phyloP scores from a whole-genome alignment of 2,888 invertebrate species.

The Drosophila kuntzei region DNA sequence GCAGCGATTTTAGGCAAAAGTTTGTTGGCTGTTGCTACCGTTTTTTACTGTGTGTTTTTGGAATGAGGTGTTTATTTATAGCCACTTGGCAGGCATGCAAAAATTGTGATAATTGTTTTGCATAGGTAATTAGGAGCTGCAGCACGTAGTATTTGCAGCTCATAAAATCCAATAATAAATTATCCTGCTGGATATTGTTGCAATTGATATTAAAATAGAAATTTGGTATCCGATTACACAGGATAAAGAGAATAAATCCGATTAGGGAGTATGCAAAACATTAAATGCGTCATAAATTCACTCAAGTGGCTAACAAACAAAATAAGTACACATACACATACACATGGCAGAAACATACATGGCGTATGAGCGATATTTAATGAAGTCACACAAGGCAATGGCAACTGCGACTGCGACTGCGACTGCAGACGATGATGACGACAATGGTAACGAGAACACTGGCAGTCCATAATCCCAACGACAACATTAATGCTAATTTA shows the following conservation, averaged over 20 bases:
- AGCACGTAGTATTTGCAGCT: constrained; percentile 40
- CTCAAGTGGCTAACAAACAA: constrained; percentile 39
- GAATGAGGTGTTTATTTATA: constrained; percentile 58
- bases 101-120: constrained; percentile 50
- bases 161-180: constrained; percentile 43
- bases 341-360: constrained; percentile 21
- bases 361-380: constrained; percentile 72
- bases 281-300: constrained; percentile 57
- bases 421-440: constrained; percentile 41
- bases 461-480: constrained; percentile 52
- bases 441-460: constrained; percentile 37
- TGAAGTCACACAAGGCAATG: constrained; percentile 53
- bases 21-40: constrained; percentile 24
- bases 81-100: constrained; percentile 43
- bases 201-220: constrained; percentile 49
- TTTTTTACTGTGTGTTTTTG: constrained; percentile 2
- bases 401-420: background rate
- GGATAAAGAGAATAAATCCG: constrained; percentile 5
- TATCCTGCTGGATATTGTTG: constrained; percentile 24
- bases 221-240: constrained; percentile 25
- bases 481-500: constrained; percentile 72
- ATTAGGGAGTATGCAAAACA: constrained; percentile 34
- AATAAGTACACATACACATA: background rate
- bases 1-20: constrained; percentile 46
- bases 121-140: constrained; percentile 53